Conservation (phyloP, 2,888 invertebrate species). For the Pandemis corylana region DNA sequence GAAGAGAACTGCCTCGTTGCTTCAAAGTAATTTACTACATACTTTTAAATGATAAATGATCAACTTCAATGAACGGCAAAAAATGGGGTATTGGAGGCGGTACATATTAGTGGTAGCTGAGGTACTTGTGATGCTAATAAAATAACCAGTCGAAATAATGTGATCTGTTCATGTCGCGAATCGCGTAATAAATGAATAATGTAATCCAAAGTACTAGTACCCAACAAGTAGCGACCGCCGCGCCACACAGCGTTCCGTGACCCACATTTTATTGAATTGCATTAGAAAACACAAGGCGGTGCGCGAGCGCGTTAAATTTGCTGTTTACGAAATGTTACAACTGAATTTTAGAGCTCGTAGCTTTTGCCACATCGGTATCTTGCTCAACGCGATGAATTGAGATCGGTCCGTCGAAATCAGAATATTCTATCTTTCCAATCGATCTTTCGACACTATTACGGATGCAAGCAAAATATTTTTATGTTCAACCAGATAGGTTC, state of each 20-base stretch:
- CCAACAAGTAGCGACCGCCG: constrained; percentile 51
- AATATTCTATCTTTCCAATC: constrained; percentile 51
- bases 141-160: constrained; percentile 25
- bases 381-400: constrained; percentile 74
- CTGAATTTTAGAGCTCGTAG: constrained; percentile 78
- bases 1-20: constrained; percentile 46
- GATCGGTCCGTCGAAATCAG: constrained; percentile 67
- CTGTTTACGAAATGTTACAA: constrained; percentile 82
- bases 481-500: not conserved
- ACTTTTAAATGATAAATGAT: constrained; percentile 1
- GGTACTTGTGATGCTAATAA: constrained; percentile 43
- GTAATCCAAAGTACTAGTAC: constrained; percentile 50
- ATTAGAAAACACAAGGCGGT: constrained; percentile 79
- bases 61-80: constrained; percentile 28
- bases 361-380: constrained; percentile 74
- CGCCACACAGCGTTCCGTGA: constrained; percentile 61
- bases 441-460: constrained; percentile 45
- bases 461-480: not conserved
- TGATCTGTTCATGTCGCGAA: constrained; percentile 44
- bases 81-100: constrained; percentile 9
- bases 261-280: constrained; percentile 79
- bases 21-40: constrained; percentile 12
- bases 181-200: constrained; percentile 50
- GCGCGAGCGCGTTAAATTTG: constrained; percentile 79
- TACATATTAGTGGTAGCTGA: constrained; percentile 15